Evolutionary conservation across 2,888 invertebrate genomes (phyloP).

Genomic region (Oscheius myriophilus): DNA sequence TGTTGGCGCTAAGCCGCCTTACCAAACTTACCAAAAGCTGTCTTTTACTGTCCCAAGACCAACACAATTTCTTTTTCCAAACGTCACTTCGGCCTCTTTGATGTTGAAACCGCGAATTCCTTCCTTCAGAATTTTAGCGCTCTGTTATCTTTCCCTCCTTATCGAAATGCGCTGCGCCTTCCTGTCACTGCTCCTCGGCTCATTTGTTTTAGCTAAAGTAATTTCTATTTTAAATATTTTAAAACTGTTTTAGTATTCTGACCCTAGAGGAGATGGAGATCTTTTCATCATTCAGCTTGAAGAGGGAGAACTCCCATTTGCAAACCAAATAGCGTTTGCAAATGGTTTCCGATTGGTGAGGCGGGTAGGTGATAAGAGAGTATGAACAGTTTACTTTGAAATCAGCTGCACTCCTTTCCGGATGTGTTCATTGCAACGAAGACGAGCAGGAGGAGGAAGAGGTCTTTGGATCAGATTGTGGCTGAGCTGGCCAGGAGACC

Average conservation of each 20-base stretch:
- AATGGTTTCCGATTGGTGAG: constrained; percentile 19
- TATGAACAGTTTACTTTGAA: background rate
- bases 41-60: too few relatives aligned
- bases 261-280: background rate
- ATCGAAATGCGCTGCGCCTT: constrained; percentile 26
- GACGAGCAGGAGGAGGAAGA: constrained; percentile 17
- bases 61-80: too few relatives aligned
- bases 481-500: background rate
- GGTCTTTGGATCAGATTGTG: constrained; percentile 20
- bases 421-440: constrained; percentile 26
- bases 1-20: too few relatives aligned
- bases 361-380: background rate
- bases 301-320: constrained; percentile 11
- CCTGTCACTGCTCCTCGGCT: constrained; percentile 14
- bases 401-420: constrained; percentile 28
- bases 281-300: constrained; percentile 14
- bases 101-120: too few relatives aligned
- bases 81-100: too few relatives aligned
- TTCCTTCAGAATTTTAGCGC: constrained; percentile 18
- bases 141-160: constrained; percentile 13
- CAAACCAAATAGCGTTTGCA: constrained; percentile 11
- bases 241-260: background rate
- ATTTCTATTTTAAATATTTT: background rate
- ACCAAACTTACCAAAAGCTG: too few relatives aligned
- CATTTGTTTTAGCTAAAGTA: background rate